A percentile compares a stretch with the other conserved stretches of the same genome.
Conservation (phyloP, 1,140 invertebrate species). For the Uloborus diversus region DNA sequence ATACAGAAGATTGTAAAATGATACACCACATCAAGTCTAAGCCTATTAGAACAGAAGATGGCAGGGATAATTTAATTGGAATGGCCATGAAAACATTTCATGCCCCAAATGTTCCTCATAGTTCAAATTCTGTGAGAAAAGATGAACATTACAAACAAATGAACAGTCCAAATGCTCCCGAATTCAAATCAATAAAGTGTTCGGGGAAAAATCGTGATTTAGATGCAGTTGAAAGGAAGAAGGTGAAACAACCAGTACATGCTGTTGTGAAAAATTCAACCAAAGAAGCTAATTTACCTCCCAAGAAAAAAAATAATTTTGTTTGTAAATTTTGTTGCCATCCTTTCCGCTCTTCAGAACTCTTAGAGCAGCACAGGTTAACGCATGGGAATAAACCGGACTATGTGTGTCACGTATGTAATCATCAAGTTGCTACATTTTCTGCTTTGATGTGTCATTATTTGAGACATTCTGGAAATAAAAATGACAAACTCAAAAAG, state of each 20-base stretch:
- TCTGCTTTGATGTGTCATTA: conserved; percentile 42
- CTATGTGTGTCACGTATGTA: conserved; percentile 35
- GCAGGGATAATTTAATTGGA: conserved; percentile 17
- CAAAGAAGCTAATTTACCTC: too few species aligned
- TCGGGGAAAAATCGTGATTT: background rate
- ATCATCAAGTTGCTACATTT: conserved; percentile 13
- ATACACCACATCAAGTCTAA: background rate
- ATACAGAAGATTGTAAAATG: background rate
- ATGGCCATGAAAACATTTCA: conserved; percentile 6
- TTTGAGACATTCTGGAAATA: conserved; percentile 31
- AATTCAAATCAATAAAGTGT: background rate
- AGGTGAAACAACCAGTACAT: too few species aligned
- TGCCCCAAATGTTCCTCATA: background rate
- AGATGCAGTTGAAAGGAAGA: background rate
- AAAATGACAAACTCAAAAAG: background rate
- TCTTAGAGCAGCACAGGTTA: background rate
- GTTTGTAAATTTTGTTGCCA: conserved; percentile 45
- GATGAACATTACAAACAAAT: background rate
- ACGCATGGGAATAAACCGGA: conserved; percentile 38
- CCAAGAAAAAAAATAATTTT: background rate
- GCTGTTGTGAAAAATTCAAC: too few species aligned
- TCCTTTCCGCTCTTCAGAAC: conserved; percentile 4
- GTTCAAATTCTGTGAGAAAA: background rate
- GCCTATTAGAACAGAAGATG: background rate
- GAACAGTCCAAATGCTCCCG: background rate